A percentile compares a stretch with the other conserved stretches of the same genome.
Conservation (phyloP, 2,113 vertebrate species). For the Chitala chitala region DNA sequence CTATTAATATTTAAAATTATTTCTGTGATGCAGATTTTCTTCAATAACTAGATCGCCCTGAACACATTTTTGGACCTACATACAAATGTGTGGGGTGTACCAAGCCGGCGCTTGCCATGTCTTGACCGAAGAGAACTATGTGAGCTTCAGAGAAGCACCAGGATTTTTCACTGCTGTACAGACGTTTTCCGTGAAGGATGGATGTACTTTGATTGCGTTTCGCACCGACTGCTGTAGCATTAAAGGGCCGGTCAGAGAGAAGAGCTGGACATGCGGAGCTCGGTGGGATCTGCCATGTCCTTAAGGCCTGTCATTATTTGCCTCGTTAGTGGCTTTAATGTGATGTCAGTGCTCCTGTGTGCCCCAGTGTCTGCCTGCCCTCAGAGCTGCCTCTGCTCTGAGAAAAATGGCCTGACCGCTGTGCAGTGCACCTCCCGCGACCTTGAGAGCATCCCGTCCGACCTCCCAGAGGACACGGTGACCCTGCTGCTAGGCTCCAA, state of each 20-base stretch:
- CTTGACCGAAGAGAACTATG: constrained; percentile 25
- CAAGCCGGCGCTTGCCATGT: constrained; percentile 27
- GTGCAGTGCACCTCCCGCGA: constrained; percentile 79
- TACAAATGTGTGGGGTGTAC: not conserved
- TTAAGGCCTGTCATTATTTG: constrained; percentile 35
- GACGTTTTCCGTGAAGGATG: not conserved
- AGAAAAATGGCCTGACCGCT: constrained; percentile 63
- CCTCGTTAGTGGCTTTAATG: constrained; percentile 42
- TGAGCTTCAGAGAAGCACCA: constrained; percentile 1
- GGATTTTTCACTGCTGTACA: not conserved
- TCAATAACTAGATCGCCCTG: not conserved
- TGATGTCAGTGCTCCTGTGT: constrained; percentile 38
- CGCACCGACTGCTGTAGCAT: constrained; percentile 43
- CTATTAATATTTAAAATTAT: not conserved
- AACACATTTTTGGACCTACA: not conserved
- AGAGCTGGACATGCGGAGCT: constrained; percentile 52
- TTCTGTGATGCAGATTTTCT: not conserved
- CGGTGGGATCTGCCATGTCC: constrained; percentile 34
- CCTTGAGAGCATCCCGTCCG: constrained; percentile 75
- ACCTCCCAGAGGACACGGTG: constrained; percentile 73
- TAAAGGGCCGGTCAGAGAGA: constrained; percentile 39
- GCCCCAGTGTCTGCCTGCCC: constrained; percentile 65
- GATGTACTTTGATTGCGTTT: not conserved
- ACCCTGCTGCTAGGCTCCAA: constrained; percentile 80
- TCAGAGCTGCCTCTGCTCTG: constrained; percentile 73